Evolutionary conservation across 2,113 vertebrate species (phyloP), one percentile per base, ranked within the genome.

Genomic region (Chaetodon auriga): DNA sequence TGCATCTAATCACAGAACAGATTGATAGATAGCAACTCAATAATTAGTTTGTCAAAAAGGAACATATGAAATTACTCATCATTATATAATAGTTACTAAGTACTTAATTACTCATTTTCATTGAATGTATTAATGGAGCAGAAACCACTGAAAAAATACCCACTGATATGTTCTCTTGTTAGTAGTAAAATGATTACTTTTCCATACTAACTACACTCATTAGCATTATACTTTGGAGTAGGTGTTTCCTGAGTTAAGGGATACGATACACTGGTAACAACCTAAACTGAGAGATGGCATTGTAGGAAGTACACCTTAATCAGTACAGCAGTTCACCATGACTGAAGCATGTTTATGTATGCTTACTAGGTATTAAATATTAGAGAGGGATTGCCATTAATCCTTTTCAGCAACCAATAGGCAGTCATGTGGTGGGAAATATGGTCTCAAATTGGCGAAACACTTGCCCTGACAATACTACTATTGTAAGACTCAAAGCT

Each of bases 181-280:
- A 63, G 23, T 74, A 49, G 51, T 63, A 19, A 65, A 61, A n/a
- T 69, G 53, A 65, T 36, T 53, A 53, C 35, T 54, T 0, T 12
- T 48, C 66, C 38, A 21, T 35, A 9, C 48, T 13, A 21, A 35
- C 16, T 35, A n/a, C 13, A 41, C 63, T 55, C 30, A 54, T 79
- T 46, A 68, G 41, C 55, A 51, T 74, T 49, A 62, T 11, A 55
- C n/a, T 43, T 25, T 49, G 19, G 36, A 45, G 43, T 49, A 35
- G 51, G 49, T 41, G 46, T 46, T 75, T 30, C 55, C 57, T 53
- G 71, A 68, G 46, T 75, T 82, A 68, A 57, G n/a, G 41, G 35
- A 35, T 35, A 46, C 8, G 38, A 35, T 21, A 7, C 19, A 54
- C 12, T 55, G 49, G 53, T 25, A 25, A 23, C 43, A n/a, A 41